phyloP scores from a whole-genome alignment of 2,113 vertebrate species.

The Engraulis encrasicolus region DNA sequence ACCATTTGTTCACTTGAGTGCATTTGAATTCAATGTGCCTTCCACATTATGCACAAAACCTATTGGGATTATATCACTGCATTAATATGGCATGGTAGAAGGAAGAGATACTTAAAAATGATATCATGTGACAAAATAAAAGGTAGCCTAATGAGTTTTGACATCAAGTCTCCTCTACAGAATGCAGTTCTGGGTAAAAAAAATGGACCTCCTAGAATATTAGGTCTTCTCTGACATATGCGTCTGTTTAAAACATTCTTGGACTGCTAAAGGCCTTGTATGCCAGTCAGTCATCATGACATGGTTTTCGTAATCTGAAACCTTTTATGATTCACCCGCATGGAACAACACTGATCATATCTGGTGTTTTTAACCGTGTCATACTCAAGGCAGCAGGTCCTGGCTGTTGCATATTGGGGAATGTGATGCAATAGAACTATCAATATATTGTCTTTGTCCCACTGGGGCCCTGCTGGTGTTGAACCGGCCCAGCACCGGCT shows the following conservation, averaged over 20 bases:
- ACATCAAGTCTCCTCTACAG: background rate
- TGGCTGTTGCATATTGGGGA: background rate
- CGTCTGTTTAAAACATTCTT: background rate
- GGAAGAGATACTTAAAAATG: no score
- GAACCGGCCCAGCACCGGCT: no score
- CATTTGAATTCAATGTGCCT: background rate
- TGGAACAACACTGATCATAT: slow-evolving; percentile 1
- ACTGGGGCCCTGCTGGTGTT: no score
- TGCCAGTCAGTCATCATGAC: background rate
- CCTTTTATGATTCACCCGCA: background rate
- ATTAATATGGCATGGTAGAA: background rate
- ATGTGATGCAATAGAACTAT: no score
- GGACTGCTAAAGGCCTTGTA: background rate
- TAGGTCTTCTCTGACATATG: no score
- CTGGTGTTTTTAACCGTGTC: background rate
- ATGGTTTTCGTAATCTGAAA: background rate
- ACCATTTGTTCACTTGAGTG: background rate
- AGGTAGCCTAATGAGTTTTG: no score
- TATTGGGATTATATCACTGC: background rate
- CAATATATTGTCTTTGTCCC: no score
- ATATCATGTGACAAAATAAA: no score
- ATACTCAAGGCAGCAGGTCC: background rate
- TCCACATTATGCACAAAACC: background rate
- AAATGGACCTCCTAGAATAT: background rate
- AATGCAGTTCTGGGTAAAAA: background rate